Conservation (phyloP, 1,140 invertebrate genomes). For the Drosophila pallidifrons region DNA sequence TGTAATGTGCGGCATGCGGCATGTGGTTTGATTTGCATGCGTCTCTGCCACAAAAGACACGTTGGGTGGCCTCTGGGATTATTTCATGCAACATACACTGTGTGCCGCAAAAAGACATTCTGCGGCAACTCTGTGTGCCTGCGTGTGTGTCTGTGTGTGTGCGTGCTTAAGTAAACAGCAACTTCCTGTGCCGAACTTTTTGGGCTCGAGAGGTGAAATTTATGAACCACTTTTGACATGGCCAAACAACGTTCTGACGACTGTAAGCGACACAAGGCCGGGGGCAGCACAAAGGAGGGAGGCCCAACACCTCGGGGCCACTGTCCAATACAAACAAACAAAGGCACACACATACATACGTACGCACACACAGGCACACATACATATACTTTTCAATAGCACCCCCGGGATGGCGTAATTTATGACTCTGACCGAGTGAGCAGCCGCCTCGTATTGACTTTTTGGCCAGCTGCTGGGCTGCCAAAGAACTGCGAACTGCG, state of each 20-base stretch:
- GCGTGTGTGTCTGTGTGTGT: constrained; percentile 2
- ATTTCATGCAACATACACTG: background rate
- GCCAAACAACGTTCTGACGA: constrained; percentile 35
- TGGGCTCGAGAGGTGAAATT: constrained; percentile 52
- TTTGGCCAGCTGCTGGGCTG: constrained; percentile 59
- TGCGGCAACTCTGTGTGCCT: constrained; percentile 23
- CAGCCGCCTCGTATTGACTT: constrained; percentile 68
- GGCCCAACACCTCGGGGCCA: constrained; percentile 65
- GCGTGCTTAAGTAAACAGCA: constrained; percentile 71
- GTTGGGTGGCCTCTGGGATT: constrained; percentile 50
- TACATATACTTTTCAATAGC: constrained; percentile 69
- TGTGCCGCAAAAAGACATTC: constrained; percentile 47
- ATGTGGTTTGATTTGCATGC: constrained; percentile 72
- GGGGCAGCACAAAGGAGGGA: constrained; percentile 42
- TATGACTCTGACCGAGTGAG: constrained; percentile 77
- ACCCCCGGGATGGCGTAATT: constrained; percentile 80
- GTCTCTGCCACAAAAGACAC: constrained; percentile 12
- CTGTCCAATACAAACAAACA: constrained; percentile 53
- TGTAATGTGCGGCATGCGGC: constrained; percentile 62
- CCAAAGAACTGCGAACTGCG: background rate
- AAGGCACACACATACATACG: constrained; percentile 15
- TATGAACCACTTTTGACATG: constrained; percentile 80
- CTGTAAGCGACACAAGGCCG: constrained; percentile 18
- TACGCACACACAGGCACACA: constrained; percentile 15
- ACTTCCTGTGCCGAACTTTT: constrained; percentile 77